Percentiles rank a stretch among this genome's conserved stretches.
Evolutionary conservation across 2,113 vertebrate species (phyloP).

Genomic region (Anhinga anhinga): DNA sequence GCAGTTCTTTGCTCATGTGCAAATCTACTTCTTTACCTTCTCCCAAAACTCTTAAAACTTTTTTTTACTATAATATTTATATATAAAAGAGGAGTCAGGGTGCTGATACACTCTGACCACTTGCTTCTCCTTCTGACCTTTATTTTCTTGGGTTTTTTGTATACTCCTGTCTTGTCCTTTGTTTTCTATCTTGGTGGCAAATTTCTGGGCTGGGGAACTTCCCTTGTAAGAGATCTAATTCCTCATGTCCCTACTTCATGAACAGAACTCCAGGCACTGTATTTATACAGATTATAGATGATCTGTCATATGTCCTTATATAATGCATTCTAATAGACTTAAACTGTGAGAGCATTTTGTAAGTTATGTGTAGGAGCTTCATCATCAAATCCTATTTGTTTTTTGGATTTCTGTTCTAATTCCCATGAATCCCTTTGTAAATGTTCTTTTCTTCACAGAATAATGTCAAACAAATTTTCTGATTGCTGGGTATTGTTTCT

Average conservation of each 20-base stretch:
- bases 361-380: neutral
- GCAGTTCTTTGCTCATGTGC: neutral
- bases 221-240: neutral
- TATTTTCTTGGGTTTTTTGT: neutral
- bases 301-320: neutral
- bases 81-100: neutral
- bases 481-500: neutral
- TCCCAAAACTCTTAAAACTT: neutral
- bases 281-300: neutral
- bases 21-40: neutral
- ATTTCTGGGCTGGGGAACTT: neutral
- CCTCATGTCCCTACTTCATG: rapidly evolving
- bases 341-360: neutral
- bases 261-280: neutral
- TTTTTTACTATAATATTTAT: neutral
- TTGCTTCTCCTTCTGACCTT: neutral
- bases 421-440: neutral
- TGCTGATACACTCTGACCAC: neutral
- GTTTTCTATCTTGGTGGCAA: neutral
- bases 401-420: conserved; percentile 33
- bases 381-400: conserved; percentile 31
- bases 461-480: neutral
- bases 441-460: neutral
- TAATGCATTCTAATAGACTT: neutral
- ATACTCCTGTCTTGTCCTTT: neutral